phyloP scores from a whole-genome alignment of 2,113 vertebrate genomes.

The Poeciliopsis occidentalis region DNA sequence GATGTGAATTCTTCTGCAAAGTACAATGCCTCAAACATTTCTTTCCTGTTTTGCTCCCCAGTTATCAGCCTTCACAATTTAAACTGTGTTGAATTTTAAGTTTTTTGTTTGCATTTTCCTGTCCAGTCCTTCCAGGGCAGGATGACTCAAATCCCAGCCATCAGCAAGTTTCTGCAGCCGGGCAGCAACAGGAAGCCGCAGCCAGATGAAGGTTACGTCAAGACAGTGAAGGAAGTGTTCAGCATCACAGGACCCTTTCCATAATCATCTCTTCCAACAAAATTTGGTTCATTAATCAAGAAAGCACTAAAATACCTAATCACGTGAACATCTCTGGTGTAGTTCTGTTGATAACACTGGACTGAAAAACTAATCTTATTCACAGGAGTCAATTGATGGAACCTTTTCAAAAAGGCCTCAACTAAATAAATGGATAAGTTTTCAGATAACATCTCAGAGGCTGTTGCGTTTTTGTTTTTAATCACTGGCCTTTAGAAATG shows the following conservation, averaged over 20 bases:
- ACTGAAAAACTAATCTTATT: neutral
- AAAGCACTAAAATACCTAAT: neutral
- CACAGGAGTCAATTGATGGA: neutral
- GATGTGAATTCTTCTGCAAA: too few relatives aligned
- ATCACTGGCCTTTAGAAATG: neutral
- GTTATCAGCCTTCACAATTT: too few relatives aligned
- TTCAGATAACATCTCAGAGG: neutral
- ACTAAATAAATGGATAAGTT: conserved; percentile 23
- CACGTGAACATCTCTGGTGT: neutral
- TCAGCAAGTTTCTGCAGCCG: conserved; percentile 87
- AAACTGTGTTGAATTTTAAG: neutral
- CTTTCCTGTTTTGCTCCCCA: too few relatives aligned
- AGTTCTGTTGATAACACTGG: neutral
- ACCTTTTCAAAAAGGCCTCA: neutral
- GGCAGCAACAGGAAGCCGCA: conserved; percentile 86
- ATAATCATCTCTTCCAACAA: neutral
- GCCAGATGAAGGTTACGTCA: conserved; percentile 70
- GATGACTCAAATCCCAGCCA: conserved; percentile 79
- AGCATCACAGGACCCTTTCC: conserved; percentile 25
- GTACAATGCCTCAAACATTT: too few relatives aligned
- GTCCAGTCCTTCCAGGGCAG: conserved; percentile 87
- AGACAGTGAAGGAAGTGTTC: conserved; percentile 70
- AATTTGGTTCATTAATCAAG: neutral
- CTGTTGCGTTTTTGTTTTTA: conserved; percentile 19
- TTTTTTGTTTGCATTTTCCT: neutral